Evolutionary conservation across 2,797 vertebrate species (phyloP).

Genomic region (Acipenser ruthenus): DNA sequence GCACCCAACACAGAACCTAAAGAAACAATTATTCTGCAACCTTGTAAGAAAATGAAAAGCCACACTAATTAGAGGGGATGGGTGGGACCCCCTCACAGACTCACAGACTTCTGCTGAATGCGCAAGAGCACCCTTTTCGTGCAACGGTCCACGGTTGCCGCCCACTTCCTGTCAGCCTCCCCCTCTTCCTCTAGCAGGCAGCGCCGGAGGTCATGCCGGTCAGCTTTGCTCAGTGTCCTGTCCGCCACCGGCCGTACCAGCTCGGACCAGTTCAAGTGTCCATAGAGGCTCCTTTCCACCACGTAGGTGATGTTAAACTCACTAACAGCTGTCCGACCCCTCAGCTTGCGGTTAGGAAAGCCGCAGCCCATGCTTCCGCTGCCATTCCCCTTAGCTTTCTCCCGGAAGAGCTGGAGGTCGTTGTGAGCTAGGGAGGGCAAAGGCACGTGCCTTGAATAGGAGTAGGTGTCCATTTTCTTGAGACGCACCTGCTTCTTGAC

Average conservation of each 20-base stretch:
- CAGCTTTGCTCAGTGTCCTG: conserved; percentile 80
- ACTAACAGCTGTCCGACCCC: conserved; percentile 80
- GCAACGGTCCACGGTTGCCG: conserved; percentile 91
- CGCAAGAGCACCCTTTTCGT: conserved; percentile 96
- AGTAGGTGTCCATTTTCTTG: conserved; percentile 61
- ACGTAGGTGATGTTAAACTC: conserved; percentile 97
- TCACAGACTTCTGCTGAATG: conserved; percentile 99
- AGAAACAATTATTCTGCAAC: conserved; percentile 62
- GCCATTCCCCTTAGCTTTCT: conserved; percentile 22
- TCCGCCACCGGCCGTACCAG: conserved; percentile 82
- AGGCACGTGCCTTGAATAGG: conserved; percentile 62
- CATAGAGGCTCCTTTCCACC: conserved; percentile 92
- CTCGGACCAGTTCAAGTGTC: conserved; percentile 91
- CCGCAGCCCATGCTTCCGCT: conserved; percentile 68
- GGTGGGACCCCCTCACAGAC: conserved; percentile 51
- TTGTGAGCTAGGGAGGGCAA: conserved; percentile 48
- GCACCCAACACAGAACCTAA: too few relatives aligned
- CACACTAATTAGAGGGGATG: background rate
- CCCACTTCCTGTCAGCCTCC: conserved; percentile 85
- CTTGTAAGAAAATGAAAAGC: conserved; percentile 60
- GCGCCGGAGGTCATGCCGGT: conserved; percentile 74
- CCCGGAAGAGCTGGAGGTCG: conserved; percentile 43
- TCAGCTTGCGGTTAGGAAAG: conserved; percentile 74
- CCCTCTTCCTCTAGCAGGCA: conserved; percentile 90
- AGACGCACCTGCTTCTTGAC: conserved; percentile 71